Base-by-base conservation (phyloP, 2,113 vertebrate species). In the Rhea americana region DNA sequence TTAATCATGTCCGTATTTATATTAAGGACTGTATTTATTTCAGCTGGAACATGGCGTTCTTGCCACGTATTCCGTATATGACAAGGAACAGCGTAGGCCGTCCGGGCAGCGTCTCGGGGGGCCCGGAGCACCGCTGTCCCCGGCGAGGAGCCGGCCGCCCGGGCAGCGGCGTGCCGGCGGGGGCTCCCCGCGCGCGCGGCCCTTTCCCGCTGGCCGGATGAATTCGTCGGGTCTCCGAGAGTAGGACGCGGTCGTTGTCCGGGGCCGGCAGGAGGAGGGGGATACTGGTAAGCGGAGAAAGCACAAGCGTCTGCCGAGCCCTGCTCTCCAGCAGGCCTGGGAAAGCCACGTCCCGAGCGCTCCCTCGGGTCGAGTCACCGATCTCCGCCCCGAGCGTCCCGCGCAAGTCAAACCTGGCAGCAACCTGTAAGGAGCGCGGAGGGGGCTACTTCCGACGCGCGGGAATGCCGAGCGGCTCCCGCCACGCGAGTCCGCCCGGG, bases 1-100 rank as follows among this genome's bases (percentile, higher is more conserved):
- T 94, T 70, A 88, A 67, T 85, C 43, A 11, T 48, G 68, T 58
- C 81, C 93, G 3, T 91, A 55, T 84, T 87, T 84, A 39, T 55
- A 43, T 63, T 70, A 82, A 73, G 67, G 43, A 91, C 67, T 79
- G 53, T 16, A 8, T 13, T 72, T 79, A n/a, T 85, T 89, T 78
- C 9, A 80, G 41, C 3, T n/a, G 80, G 63, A 87, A 73, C 68
- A 13, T 8, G 53, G 79, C 72, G 79, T 78, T 92, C 85, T 81
- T 82, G 20, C 87, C 6, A 47, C 18, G 7, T 88, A 70, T 71
- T 45, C 91, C 56, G 4, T 35, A 1, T 63, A 51, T 66, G 81
- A 35, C n/a, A 39, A 82, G 74, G 83, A 87, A 68, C 90, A 79
- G 78, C 1, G 6, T 6, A 17, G 28, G 8, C 45, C 83, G 87